phyloP scores from a whole-genome alignment of 1,140 invertebrate genomes.

The Steinernema feltiae region DNA sequence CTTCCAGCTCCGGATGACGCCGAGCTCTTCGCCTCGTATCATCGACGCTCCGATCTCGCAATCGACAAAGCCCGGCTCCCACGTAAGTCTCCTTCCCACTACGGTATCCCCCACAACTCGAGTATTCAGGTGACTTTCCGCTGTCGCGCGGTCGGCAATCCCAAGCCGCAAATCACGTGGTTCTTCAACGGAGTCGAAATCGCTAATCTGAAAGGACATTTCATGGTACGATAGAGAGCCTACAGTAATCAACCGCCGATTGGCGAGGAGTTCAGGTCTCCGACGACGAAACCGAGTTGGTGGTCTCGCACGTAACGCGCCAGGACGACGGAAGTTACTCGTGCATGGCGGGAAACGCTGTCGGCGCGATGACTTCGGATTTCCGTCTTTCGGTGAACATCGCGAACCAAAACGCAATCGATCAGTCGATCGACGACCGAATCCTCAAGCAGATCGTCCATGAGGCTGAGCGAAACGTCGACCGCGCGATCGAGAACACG shows the following conservation, averaged over 20 bases:
- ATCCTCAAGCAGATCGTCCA: constrained; percentile 47
- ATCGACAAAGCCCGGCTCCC: constrained; percentile 33
- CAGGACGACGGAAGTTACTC: constrained; percentile 49
- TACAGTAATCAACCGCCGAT: no score
- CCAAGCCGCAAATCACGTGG: constrained; percentile 48
- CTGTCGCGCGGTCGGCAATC: constrained; percentile 33
- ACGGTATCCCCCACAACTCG: neutral
- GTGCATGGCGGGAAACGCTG: constrained; percentile 53
- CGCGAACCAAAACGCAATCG: constrained; percentile 41
- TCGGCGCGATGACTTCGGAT: constrained; percentile 51
- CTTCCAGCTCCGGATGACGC: constrained; percentile 32
- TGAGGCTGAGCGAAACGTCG: constrained; percentile 51
- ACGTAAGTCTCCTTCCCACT: constrained; percentile 6
- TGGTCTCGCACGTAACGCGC: constrained; percentile 28
- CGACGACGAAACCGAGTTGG: constrained; percentile 48
- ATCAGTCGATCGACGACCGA: constrained; percentile 38
- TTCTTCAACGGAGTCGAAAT: constrained; percentile 55
- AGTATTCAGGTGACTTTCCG: constrained; percentile 27
- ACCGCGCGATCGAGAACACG: constrained; percentile 48
- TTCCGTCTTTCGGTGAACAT: constrained; percentile 37
- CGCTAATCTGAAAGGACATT: constrained; percentile 45
- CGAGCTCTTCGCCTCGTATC: constrained; percentile 40
- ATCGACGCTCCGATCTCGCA: constrained; percentile 34
- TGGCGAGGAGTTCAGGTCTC: constrained; percentile 42
- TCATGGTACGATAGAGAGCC: constrained; percentile 23